Conservation (phyloP, 2,113 vertebrate species). For the Sinocyclocheilus rhinocerous region DNA sequence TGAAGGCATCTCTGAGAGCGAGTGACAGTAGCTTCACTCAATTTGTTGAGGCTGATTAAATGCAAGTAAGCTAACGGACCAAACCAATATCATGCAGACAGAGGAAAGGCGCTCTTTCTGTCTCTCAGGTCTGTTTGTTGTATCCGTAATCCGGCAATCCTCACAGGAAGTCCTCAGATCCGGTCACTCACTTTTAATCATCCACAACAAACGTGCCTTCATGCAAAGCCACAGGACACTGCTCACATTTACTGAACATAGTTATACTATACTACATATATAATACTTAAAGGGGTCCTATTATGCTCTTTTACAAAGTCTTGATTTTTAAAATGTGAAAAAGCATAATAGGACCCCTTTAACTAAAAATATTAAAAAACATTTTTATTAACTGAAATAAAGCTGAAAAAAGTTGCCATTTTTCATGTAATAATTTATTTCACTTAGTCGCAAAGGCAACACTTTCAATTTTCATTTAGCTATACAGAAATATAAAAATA, state of each 20-base stretch:
- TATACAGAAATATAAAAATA: too few relatives aligned
- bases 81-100: conserved; percentile 9
- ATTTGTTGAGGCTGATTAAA: conserved; percentile 40
- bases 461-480: background rate
- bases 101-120: background rate
- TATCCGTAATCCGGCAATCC: background rate
- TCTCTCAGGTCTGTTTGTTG: background rate
- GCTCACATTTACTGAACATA: background rate
- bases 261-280: too few relatives aligned
- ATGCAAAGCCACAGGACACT: background rate
- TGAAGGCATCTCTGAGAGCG: background rate
- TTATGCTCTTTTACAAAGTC: too few relatives aligned
- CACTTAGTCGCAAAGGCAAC: background rate
- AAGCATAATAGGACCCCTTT: too few relatives aligned
- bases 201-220: background rate
- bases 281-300: too few relatives aligned
- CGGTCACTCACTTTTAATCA: conserved; percentile 10
- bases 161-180: background rate
- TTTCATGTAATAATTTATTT: too few relatives aligned
- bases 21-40: conserved; percentile 29
- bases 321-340: too few relatives aligned
- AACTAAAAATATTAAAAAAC: background rate
- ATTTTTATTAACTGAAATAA: background rate
- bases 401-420: background rate
- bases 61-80: conserved; percentile 6